phyloP scores from a whole-genome alignment of 2,888 invertebrate species.

The Ramazzottius varieornatus region DNA sequence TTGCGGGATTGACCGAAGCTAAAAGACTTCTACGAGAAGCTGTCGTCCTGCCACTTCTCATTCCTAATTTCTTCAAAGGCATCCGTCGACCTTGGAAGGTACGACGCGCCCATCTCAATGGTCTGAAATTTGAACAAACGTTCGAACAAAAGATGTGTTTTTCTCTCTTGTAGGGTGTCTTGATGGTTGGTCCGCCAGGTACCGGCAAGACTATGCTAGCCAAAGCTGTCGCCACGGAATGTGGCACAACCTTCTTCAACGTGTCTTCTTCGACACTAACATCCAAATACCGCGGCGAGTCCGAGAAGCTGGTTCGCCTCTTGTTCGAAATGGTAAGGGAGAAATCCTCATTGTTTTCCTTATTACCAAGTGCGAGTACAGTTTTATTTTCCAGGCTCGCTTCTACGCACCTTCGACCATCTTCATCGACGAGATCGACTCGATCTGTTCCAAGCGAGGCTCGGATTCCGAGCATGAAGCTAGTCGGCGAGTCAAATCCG shows the following conservation, averaged over 20 bases:
- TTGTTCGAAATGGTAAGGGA: constrained; percentile 76
- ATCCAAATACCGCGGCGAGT: constrained; percentile 97
- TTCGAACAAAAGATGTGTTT: neutral
- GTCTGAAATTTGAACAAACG: neutral
- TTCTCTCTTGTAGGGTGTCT: constrained; percentile 17
- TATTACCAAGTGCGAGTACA: no score
- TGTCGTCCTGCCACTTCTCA: constrained; percentile 82
- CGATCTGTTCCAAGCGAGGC: constrained; percentile 73
- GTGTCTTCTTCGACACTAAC: constrained; percentile 86
- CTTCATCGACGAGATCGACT: constrained; percentile 97
- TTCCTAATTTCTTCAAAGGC: constrained; percentile 92
- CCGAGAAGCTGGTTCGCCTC: constrained; percentile 80
- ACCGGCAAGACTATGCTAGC: constrained; percentile 29
- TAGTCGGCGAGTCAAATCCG: constrained; percentile 79
- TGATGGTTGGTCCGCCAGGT: constrained; percentile 27
- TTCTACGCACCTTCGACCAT: constrained; percentile 95
- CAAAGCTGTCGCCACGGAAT: constrained; percentile 30
- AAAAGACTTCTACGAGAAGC: constrained; percentile 66
- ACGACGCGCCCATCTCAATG: constrained; percentile 6
- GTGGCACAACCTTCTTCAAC: constrained; percentile 32
- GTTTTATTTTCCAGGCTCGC: constrained; percentile 39
- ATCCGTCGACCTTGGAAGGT: constrained; percentile 85
- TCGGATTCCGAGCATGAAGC: constrained; percentile 93
- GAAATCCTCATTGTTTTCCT: constrained; percentile 10
- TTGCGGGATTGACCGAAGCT: constrained; percentile 26